Conservation (phyloP, 2,113 vertebrate species). For the Dicentrarchus labrax region DNA sequence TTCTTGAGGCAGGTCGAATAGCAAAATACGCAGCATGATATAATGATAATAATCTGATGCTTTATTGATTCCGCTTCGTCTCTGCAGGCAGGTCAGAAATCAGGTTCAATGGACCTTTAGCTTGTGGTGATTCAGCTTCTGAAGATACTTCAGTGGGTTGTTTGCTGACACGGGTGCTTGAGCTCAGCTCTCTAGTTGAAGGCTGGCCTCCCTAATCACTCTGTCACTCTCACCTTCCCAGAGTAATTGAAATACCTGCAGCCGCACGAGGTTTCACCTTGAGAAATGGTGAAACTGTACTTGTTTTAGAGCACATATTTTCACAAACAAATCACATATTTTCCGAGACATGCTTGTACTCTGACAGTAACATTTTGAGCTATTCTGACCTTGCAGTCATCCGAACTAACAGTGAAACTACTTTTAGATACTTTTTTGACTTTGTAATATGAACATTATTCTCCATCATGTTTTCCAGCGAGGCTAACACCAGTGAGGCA, state of each 20-base stretch:
- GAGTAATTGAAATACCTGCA: constrained; percentile 46
- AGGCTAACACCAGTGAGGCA: constrained; percentile 33
- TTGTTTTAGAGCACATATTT: constrained; percentile 5
- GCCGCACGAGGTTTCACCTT: constrained; percentile 3
- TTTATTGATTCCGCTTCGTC: constrained; percentile 20
- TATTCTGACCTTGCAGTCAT: constrained; percentile 2
- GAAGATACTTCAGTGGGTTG: constrained; percentile 38
- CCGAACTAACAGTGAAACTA: constrained; percentile 10
- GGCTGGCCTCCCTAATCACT: constrained; percentile 32
- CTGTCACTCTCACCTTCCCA: constrained; percentile 18
- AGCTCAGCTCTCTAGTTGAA: constrained; percentile 30
- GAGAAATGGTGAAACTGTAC: background rate
- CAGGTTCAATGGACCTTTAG: constrained; percentile 8
- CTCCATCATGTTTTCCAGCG: constrained; percentile 45
- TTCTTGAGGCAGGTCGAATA: constrained; percentile 22
- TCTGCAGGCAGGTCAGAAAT: constrained; percentile 14
- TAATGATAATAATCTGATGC: constrained; percentile 17
- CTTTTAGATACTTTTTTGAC: constrained; percentile 17
- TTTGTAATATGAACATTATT: constrained; percentile 47
- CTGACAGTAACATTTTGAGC: background rate
- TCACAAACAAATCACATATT: background rate
- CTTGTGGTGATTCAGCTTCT: constrained; percentile 27
- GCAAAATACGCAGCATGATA: constrained; percentile 4
- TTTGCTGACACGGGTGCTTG: constrained; percentile 38
- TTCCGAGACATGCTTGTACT: background rate